Base-by-base conservation (phyloP, 2,888 invertebrate species). In the Candidula unifasciata region DNA sequence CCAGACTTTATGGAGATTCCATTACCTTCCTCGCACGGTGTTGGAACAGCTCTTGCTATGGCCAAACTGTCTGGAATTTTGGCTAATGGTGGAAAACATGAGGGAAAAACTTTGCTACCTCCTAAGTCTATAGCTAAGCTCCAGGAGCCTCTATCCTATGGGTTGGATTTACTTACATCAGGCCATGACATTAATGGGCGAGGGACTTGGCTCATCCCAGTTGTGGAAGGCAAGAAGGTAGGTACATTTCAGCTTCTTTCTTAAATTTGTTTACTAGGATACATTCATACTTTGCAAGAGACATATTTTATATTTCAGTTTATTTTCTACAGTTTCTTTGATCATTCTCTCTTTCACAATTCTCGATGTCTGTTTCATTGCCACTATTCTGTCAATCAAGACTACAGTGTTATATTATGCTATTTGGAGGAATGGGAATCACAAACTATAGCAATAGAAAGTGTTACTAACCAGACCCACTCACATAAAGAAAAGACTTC, bases 1-100 rank as follows among this genome's bases (percentile, higher is more conserved):
- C 91, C 92, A 21, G 89, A 90, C n/a, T 88, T 88, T 54, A 81
- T 90, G 76, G 90, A 90, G 66, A 80, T 92, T 2, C 90, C 89
- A 3, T 86, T 88, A 24, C 88, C 89, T 5, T 89, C 91, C 10
- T 87, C 91, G 21, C 90, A 91, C 85, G 91, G 90, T 10, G 88
- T 87, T 30, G 90, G 90, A 13, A 89, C 92, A 88, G 89, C 90
- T 24, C 85, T 80, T 24, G 89, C 88, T 54, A 82, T 90, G 85
- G 90, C 91, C 24, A 89, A 89, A 82, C 79, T 91, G 33, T 88
- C 88, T 76, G 88, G 90, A 21, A 89, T 91, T 77, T 76, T 91
- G 73, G 89, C 89, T 79, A 91, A 91, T 86, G 92, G 92, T 54
- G 90, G 90, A 8, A 54, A 88, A 27, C 82, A 88, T 68, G 87